These are phyloP conservation scores for Onychomys torridus DNA, from an alignment of 2,797 vertebrate genomes.

Conservation along the genomic window DNA sequence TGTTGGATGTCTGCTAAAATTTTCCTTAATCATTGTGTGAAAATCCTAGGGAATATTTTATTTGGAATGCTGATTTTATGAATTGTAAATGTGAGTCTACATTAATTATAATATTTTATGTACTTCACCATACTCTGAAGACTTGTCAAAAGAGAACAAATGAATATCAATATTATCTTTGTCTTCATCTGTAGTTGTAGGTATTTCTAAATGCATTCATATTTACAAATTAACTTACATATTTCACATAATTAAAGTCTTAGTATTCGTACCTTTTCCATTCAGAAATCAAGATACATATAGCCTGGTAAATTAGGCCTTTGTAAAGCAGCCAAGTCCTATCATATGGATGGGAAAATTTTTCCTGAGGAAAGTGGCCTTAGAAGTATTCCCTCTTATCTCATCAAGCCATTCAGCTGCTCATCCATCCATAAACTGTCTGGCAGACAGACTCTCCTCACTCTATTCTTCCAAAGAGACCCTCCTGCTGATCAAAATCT, in stretches of 20 bases:
- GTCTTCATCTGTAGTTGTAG: background rate
- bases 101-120: background rate
- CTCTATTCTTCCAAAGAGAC: constrained; percentile 42
- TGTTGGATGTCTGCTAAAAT: background rate
- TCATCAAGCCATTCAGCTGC: constrained; percentile 50
- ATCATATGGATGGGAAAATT: constrained; percentile 27
- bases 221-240: background rate
- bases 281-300: background rate
- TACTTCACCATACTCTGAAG: background rate
- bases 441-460: constrained; percentile 16
- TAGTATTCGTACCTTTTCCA: constrained; percentile 27
- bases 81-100: background rate
- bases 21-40: background rate
- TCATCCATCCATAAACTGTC: constrained; percentile 33
- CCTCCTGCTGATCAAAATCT: constrained; percentile 54
- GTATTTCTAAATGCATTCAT: background rate
- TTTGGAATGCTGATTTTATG: background rate
- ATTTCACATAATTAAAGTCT: background rate
- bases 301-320: background rate
- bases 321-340: constrained; percentile 26
- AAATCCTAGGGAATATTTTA: background rate
- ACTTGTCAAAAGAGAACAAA: background rate
- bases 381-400: constrained; percentile 37
- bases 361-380: background rate
- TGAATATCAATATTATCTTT: background rate